Base-by-base conservation (phyloP, 2,888 invertebrate species). In the Melipona beecheii region DNA sequence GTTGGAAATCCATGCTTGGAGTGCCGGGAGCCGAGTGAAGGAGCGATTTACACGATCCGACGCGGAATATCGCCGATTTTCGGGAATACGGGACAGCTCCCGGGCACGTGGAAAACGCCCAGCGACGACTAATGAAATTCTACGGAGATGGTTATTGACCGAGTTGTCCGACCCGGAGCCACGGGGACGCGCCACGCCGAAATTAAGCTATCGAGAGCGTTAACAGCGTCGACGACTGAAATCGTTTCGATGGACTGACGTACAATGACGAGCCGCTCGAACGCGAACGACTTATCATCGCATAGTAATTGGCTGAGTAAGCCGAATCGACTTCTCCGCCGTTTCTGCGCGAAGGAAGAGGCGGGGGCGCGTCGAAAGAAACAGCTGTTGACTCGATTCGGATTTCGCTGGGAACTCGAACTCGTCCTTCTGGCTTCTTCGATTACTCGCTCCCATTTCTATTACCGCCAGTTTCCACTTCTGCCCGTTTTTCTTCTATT, bases 51-150 rank as follows among this genome's bases (percentile, higher is more conserved):
- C 72, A 72, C 64, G 78, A 81, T 21, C 68, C 79, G 74, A 78
- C 65, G 62, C 75, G 80, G 81, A 81, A 85, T 73, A 76, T 76
- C 73, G 75, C 31, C 80, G 87, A 87, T 82, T 79, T 31, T 78
- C 75, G 77, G 43, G 75, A 79, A 86, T 81, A 86, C 66, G 58
- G 65, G 70, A 31, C 4, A 31, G 31, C 31, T 3, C 31, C 64
- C 71, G 86, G 62, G 58, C 71, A 70, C 76, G 85, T 54, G 83
- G 85, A 70, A 71, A 77, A 78, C 62, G 81, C 71, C 62, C 71
- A 17, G 21, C 75, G 66, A 64, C 75, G 65, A 52, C 80, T 86
- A 84, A 87, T 89, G 87, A 86, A 87, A 86, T 89, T 86, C 81
- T 83, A 81, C 78, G 79, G 78, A 72, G 78, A 74, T 72, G 79